Evolutionary conservation across 2,888 invertebrate species (phyloP), one percentile per base, ranked within the genome.

Genomic region (Drosophila greeni): DNA sequence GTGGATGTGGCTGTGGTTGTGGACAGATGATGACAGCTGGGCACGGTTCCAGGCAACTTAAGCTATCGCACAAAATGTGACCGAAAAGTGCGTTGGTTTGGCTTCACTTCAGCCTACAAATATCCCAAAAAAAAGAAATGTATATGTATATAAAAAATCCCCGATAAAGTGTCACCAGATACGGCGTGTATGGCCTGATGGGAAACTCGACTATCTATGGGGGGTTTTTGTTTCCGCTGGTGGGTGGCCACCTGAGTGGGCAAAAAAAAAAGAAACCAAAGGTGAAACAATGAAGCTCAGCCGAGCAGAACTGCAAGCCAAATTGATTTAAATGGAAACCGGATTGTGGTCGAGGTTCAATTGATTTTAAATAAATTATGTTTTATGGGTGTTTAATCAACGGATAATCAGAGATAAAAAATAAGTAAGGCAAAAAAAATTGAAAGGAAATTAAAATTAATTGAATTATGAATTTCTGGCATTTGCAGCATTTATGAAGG

Each of bases 1-100:
- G 54, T 48, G 34, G n/a, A n/a, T 36, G 36, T 34, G n/a, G 34
- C 1, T 34, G 34, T 36, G 42, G 23, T 16, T 55, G 57, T 33
- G 42, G 31, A 39, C 68, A 58, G 39, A 67, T 60, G 67, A 51
- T 73, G 80, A 80, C 80, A 81, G 84, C 80, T 81, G 80, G 51
- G 65, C 64, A 18, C 31, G 75, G 61, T 84, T 82, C 66, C 84
- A 70, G 59, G 69, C 75, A 73, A 79, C 80, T 82, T 62, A 75
- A 68, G 82, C 70, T 80, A 84, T 84, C 82, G 65, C 16, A 29
- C 37, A 58, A 56, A 54, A 54, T 33, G 55, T 26, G 65, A 47
- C 58, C 57, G 11, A 45, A 53, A 51, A 54, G 29, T 31, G 53
- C 61, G 82, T 70, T 80, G 75, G 73, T 66, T 48, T 57, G 36